phyloP scores from a whole-genome alignment of 2,888 invertebrate species.

The Exocentrus adspersus region DNA sequence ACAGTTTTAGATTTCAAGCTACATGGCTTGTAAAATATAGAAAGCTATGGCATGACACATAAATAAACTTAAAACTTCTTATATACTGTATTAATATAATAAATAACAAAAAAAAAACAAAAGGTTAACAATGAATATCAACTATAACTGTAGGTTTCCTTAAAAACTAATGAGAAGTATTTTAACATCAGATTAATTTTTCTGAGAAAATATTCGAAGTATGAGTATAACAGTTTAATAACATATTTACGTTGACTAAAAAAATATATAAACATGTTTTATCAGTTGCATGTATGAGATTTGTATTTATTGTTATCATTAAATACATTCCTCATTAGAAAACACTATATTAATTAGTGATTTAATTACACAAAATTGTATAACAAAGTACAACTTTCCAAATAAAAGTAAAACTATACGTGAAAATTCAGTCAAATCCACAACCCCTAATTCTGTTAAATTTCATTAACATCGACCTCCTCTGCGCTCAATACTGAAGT shows the following conservation, averaged over 20 bases:
- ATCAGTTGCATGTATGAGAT: not conserved
- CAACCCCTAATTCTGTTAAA: not conserved
- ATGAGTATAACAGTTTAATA: too few relatives aligned
- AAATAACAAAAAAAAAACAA: too few relatives aligned
- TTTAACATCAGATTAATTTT: not conserved
- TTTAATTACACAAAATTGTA: not conserved
- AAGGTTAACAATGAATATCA: too few relatives aligned
- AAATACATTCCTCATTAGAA: too few relatives aligned
- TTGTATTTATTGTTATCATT: too few relatives aligned
- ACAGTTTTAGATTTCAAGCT: too few relatives aligned
- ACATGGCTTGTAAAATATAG: too few relatives aligned
- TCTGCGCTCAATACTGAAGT: slow-evolving; percentile 52
- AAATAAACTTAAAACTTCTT: too few relatives aligned
- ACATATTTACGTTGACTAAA: not conserved
- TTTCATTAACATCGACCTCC: not conserved
- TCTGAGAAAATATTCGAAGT: too few relatives aligned
- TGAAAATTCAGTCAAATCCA: not conserved
- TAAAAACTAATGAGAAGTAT: not conserved
- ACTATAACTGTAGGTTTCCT: too few relatives aligned
- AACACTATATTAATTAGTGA: not conserved
- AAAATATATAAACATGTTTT: not conserved
- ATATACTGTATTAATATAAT: too few relatives aligned
- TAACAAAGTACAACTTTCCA: not conserved
- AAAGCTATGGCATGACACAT: too few relatives aligned
- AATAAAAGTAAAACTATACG: not conserved